Evolutionary conservation across 2,888 invertebrate species (phyloP), one percentile per base, ranked within the genome.

Genomic region (Eupithecia subumbrata): DNA sequence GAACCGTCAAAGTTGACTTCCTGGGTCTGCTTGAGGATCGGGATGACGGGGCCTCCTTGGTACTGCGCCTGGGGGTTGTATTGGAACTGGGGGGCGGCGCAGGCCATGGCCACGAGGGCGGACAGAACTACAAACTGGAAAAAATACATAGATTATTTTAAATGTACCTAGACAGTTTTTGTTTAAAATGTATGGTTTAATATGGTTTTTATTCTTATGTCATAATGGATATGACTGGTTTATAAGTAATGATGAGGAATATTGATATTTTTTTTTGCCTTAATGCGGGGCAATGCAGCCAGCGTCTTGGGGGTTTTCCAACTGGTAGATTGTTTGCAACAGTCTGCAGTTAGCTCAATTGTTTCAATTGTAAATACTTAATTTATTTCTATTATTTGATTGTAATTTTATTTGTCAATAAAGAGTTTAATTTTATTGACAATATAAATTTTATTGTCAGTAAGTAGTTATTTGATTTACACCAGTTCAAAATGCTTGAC

Each of bases 1-100:
- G 95, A 94, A 69, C 96, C 96, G 80, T 96, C 96, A 68, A 90
- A 89, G 86, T 95, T 95, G 76, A 95, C 89, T 70, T 95, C 95
- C 80, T 96, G 95, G 30, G 90, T 84, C 84, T 96, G 96, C 75
- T 92, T 95, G 64, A 96, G 67, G 81, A 96, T 96, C n/a, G 96
- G 96, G 76, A 96, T 96, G n/a, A 84, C 80, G 71, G 87, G 89
- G 40, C 66, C 66, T 25, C 84, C 88, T 77, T 89, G 87, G 63
- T 88, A 89, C 71, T 91, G 91, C 68, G 87, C 88, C 37, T 91
- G 91, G 67, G 87, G 88, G 43, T 85, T 84, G 76, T 88, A 86
- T 72, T 77, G 83, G 81, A 85, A 89, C 75, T 92, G 92, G 1
- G 93, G 93, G 7, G 93, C 93, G 30, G 92, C 92, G 78, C 82